Conservation (phyloP, 2,888 invertebrate genomes). For the Eupeodes latifasciatus region DNA sequence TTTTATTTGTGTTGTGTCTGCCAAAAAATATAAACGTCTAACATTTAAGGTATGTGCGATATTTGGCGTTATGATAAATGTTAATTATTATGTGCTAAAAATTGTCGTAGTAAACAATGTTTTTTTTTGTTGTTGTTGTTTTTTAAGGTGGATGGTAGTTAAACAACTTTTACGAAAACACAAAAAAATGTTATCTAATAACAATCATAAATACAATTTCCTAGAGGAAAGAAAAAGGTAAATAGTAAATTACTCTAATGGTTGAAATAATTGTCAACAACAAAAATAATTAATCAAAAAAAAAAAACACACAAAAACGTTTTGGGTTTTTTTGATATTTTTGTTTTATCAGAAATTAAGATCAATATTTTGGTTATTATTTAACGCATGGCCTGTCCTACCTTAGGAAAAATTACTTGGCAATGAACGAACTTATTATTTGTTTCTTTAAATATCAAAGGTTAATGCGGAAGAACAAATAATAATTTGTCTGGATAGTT, state of each 20-base stretch:
- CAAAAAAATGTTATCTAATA: not conserved
- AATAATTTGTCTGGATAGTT: too few species aligned
- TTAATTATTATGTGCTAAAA: constrained; percentile 7
- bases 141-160: not conserved
- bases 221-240: not conserved
- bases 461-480: constrained; percentile 10
- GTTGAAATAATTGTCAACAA: not conserved
- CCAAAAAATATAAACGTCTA: not conserved
- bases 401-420: not conserved
- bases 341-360: not conserved
- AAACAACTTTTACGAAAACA: not conserved
- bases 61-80: constrained; percentile 5
- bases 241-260: constrained; percentile 6
- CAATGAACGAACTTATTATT: not conserved
- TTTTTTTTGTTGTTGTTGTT: not conserved
- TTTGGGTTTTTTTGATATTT: constrained; percentile 13
- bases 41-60: not conserved
- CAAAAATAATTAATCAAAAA: not conserved
- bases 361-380: constrained; percentile 22
- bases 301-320: not conserved
- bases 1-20: not conserved
- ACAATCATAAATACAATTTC: not conserved
- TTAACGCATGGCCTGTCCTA: not conserved
- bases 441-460: not conserved
- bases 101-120: not conserved